These are phyloP conservation scores for Heliconius himera DNA, from an alignment of 1,140 invertebrate genomes.

Conservation along the genomic window DNA sequence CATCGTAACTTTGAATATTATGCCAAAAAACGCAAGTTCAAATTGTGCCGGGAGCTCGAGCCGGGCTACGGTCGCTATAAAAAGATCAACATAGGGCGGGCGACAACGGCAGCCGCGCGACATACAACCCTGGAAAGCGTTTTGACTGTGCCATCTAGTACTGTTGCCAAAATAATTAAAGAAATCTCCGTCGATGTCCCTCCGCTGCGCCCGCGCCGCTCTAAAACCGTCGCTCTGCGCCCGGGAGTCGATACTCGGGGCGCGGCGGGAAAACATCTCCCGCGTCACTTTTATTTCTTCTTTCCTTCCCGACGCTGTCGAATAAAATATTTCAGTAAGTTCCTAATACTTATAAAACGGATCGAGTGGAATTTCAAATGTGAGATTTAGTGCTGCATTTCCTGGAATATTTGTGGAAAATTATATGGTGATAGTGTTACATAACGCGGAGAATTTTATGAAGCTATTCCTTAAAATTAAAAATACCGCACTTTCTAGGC, in stretches of 20 bases:
- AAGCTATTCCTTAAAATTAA: conserved; percentile 74
- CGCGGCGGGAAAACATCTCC: conserved; percentile 79
- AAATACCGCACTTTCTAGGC: conserved; percentile 82
- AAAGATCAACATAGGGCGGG: conserved; percentile 80
- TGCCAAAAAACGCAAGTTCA: conserved; percentile 43
- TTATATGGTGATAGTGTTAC: conserved; percentile 77
- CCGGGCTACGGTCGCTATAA: conserved; percentile 79
- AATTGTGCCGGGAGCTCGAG: conserved; percentile 67
- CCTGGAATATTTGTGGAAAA: conserved; percentile 60
- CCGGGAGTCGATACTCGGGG: conserved; percentile 82
- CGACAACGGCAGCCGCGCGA: conserved; percentile 74
- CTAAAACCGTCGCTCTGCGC: conserved; percentile 88
- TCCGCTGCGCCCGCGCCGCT: conserved; percentile 82
- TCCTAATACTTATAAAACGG: conserved; percentile 60
- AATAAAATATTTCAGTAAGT: conserved; percentile 80
- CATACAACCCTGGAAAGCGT: conserved; percentile 82
- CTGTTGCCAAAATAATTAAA: conserved; percentile 90
- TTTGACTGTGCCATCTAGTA: conserved; percentile 80
- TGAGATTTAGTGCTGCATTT: conserved; percentile 62
- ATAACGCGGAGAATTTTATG: conserved; percentile 73
- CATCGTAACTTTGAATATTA: conserved; percentile 32
- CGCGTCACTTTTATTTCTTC: conserved; percentile 80
- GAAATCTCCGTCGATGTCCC: conserved; percentile 83
- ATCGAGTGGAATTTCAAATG: conserved; percentile 49
- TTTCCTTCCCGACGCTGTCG: conserved; percentile 79